Base-by-base conservation (phyloP, 2,113 vertebrate genomes). In the Hyaena hyaena region DNA sequence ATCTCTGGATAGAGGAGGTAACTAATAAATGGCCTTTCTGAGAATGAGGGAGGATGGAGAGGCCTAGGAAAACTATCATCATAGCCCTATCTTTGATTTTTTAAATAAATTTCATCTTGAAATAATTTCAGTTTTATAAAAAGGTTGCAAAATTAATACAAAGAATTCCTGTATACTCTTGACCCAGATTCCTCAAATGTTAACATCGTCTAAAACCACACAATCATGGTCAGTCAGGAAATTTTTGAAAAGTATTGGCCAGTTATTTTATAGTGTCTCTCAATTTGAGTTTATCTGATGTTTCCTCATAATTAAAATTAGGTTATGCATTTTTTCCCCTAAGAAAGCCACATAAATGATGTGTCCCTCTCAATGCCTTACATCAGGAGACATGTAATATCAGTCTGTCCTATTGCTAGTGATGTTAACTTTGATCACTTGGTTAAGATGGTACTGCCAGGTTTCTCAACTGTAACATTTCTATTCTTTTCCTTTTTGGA, bases 101-200 rank as follows among this genome's bases (percentile, higher is more conserved):
- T 93, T n/a, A 50, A 69, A 50, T 90, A 50, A 24, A 24, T 23
- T 65, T 82, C 10, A 39, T 45, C n/a, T 93, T 90, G 79, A 88
- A 95, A 65, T 77, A 69, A 81, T 65, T n/a, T 81, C 48, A 55
- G 35, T 73, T 43, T 85, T 91, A 90, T n/a, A 73, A 77, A 96
- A 43, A 55, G 61, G 5, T 66, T 79, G 24, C 35, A 96, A 65
- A 65, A 63, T 26, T 28, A 76, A 96, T 28, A 74, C 50, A 77
- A 33, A 85, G 55, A 90, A 91, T 84, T 92, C 28, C 50, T 58
- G 23, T 39, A 43, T 63, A 48, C 55, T 21, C 45, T 83, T 65
- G 11, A 43, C n/a, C 65, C 26, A 45, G 33, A 68, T 65, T 87
- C 50, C 77, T 55, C 21, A 65, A 86, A 45, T 48, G 83, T 45